Percentiles rank a stretch among this genome's conserved stretches.
Evolutionary conservation across 2,888 invertebrate genomes (phyloP).

Genomic region (Terebella lapidaria): DNA sequence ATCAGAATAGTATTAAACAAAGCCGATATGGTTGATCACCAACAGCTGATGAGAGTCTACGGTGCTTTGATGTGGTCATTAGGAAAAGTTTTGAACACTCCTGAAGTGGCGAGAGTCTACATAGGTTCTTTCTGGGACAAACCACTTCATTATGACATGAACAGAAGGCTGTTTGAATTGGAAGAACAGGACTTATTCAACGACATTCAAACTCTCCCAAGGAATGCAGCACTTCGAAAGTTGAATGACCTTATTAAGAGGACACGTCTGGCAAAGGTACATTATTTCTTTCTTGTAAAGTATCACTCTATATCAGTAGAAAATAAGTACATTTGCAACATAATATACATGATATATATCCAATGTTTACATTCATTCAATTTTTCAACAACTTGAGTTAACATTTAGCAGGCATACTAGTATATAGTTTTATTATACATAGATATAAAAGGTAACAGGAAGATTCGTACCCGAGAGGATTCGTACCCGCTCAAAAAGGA

Average conservation of each 20-base stretch:
- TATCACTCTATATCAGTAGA: not conserved
- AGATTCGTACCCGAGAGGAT: no score
- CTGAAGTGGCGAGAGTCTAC: constrained; percentile 96
- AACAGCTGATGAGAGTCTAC: constrained; percentile 94
- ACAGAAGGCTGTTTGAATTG: constrained; percentile 63
- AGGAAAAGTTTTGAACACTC: constrained; percentile 94
- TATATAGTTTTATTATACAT: no score
- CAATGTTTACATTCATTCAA: no score
- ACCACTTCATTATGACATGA: constrained; percentile 87
- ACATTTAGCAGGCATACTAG: no score
- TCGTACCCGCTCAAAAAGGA: no score
- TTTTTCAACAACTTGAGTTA: no score
- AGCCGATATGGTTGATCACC: constrained; percentile 99
- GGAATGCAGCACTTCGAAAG: constrained; percentile 93
- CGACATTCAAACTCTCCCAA: constrained; percentile 89
- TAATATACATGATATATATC: no score
- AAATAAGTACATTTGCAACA: no score
- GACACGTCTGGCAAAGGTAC: constrained; percentile 86
- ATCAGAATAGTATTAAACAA: constrained; percentile 97
- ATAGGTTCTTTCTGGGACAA: constrained; percentile 99
- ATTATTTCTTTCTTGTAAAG: not conserved
- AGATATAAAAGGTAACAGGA: no score
- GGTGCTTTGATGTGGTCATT: constrained; percentile 99
- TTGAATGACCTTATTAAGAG: constrained; percentile 96
- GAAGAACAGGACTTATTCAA: constrained; percentile 56